phyloP scores from a whole-genome alignment of 1,140 invertebrate species.

The Drosophila tani region DNA sequence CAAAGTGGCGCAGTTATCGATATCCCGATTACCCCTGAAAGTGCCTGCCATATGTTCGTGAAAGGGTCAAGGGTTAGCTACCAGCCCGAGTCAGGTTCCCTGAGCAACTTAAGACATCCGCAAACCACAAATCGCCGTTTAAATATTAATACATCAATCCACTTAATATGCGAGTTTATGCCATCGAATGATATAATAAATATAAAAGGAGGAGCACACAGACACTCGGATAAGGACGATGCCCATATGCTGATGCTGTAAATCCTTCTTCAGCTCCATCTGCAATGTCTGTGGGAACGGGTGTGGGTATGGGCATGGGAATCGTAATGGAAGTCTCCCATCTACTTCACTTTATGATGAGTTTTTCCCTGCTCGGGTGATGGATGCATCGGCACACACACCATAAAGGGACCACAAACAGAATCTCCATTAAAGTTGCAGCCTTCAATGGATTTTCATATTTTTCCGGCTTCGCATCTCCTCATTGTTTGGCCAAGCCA shows the following conservation, averaged over 20 bases:
- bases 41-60: constrained; percentile 41
- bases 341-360: constrained; percentile 47
- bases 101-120: constrained; percentile 19
- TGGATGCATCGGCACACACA: constrained; percentile 29
- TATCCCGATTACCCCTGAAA: constrained; percentile 17
- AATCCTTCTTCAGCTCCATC: constrained; percentile 42
- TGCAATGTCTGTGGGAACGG: constrained; percentile 21
- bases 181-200: constrained; percentile 78
- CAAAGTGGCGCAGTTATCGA: constrained; percentile 11
- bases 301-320: not conserved
- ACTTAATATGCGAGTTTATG: constrained; percentile 82
- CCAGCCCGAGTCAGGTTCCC: constrained; percentile 16
- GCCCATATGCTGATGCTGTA: constrained; percentile 58
- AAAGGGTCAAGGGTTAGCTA: constrained; percentile 46
- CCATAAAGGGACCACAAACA: constrained; percentile 40
- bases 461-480: not conserved
- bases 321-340: not conserved
- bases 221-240: constrained; percentile 41
- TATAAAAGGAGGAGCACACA: constrained; percentile 67
- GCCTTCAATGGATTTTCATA: constrained; percentile 7
- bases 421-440: constrained; percentile 49
- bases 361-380: constrained; percentile 30
- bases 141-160: constrained; percentile 84
- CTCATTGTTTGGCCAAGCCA: not conserved
- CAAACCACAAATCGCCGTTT: constrained; percentile 77